Evolutionary conservation across 2,888 invertebrate genomes (phyloP).

Genomic region (Drosophila seclusa): DNA sequence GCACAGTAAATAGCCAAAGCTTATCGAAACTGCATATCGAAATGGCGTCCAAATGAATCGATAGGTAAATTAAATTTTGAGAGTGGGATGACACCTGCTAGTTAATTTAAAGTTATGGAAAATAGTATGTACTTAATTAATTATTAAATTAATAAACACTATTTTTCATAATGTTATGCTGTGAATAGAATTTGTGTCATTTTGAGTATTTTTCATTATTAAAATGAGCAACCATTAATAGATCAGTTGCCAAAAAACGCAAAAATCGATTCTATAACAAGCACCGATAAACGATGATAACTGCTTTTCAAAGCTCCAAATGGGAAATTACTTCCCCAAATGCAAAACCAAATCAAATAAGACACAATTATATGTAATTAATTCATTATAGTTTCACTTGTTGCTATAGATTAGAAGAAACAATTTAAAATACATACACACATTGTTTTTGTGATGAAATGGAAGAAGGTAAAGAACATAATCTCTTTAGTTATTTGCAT

Average conservation of each 20-base stretch:
- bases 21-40: slow-evolving; percentile 17
- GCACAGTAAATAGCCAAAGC: not conserved
- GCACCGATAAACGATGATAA: not conserved
- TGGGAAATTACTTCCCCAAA: not conserved
- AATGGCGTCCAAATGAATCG: slow-evolving; percentile 15
- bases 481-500: slow-evolving; percentile 63
- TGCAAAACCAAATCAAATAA: slow-evolving; percentile 21
- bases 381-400: slow-evolving; percentile 31
- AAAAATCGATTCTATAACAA: not conserved
- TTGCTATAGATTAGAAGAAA: slow-evolving; percentile 41
- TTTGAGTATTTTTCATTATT: not conserved
- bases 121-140: not conserved
- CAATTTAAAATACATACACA: slow-evolving; percentile 71
- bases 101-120: not conserved
- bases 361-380: slow-evolving; percentile 2
- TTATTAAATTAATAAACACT: not conserved
- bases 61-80: slow-evolving; percentile 5
- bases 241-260: too few species aligned
- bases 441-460: slow-evolving; percentile 55
- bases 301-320: not conserved
- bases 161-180: not conserved
- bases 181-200: not conserved
- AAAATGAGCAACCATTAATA: not conserved
- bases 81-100: slow-evolving; percentile 7
- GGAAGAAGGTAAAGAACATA: slow-evolving; percentile 53